Base-by-base conservation (phyloP, 2,797 vertebrate genomes). In the Syndactyla subalaris region DNA sequence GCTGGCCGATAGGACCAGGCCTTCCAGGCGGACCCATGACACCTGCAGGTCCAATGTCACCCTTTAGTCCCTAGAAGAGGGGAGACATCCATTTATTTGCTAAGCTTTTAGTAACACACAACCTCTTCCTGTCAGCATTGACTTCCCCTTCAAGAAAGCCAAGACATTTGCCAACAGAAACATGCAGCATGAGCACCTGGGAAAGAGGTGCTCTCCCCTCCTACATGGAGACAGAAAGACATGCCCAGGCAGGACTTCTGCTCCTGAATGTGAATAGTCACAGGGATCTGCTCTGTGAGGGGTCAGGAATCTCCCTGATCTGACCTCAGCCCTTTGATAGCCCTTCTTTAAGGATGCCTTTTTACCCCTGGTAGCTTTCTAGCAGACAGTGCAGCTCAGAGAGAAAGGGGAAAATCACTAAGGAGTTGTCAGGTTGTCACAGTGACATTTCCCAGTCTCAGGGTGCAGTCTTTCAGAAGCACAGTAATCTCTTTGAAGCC, bases 21-120 rank as follows among this genome's bases (percentile, higher is more conserved):
- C 98, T 98, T 39, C 99, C 99, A 51, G 98, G 98, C 21, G 98
- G 99, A 93, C 99, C 99, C 96, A 98, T 98, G 34, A 98, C 92
- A 91, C 99, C 99, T 0, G 97, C 73, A 7, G 96, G 96, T 91
- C 99, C 99, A 4, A 71, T 66, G 58, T 99, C 99, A 92, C 99
- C 99, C 96, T 99, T 99, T 76, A 97, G 94, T 59, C 99, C 99
- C 99, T 99, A 87, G 32, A 15, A 88, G 70, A 97, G 49, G 97
- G 77, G 76, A 94, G 86, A 95, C 34, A 52, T 29, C 18, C 8
- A 26, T 87, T 57, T 39, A 30, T 66, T 67, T 81, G 11, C 54
- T 82, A 8, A 87, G 45, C 4, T 38, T 2, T 27, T 36, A 39
- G 29, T 5, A 63, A 74, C 22, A 55, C 9, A 23, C 24, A 58